These are phyloP conservation scores for Cacoxenus indagator DNA, from an alignment of 2,888 invertebrate species.

Conservation along the genomic window DNA sequence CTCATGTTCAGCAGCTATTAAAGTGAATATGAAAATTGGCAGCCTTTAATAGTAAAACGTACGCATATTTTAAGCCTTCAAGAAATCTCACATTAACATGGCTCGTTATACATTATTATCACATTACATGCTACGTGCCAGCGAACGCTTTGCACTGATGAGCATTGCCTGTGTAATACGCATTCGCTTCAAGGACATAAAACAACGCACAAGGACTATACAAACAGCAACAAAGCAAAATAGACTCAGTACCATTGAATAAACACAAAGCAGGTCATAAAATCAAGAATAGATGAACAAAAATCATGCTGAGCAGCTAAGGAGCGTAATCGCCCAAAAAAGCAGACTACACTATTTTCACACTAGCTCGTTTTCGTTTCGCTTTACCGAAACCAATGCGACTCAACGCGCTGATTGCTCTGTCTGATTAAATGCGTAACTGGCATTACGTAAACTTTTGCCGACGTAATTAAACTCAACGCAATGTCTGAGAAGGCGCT, in stretches of 20 bases:
- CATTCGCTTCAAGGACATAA: conserved; percentile 59
- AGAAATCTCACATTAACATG: neutral
- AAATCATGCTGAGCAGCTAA: neutral
- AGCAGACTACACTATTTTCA: conserved; percentile 3
- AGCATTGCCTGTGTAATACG: conserved; percentile 53
- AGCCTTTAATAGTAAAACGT: too few relatives aligned
- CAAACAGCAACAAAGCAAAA: neutral
- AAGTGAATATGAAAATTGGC: too few relatives aligned
- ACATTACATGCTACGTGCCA: conserved; percentile 57
- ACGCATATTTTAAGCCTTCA: neutral
- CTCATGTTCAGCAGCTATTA: too few relatives aligned
- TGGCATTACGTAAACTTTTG: neutral
- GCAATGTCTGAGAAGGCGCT: neutral
- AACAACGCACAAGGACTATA: neutral
- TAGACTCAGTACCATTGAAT: too few relatives aligned
- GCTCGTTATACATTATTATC: conserved; percentile 48
- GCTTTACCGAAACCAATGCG: neutral
- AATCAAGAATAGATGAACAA: neutral
- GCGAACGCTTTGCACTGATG: conserved; percentile 20
- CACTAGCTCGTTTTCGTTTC: neutral
- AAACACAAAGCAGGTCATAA: neutral
- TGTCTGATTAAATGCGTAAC: conserved; percentile 5
- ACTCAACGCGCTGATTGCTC: too few relatives aligned
- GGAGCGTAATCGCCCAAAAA: neutral
- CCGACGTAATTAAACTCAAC: neutral